These are phyloP conservation scores for Holotrichia oblita DNA, from an alignment of 1,140 invertebrate species.

Conservation along the genomic window DNA sequence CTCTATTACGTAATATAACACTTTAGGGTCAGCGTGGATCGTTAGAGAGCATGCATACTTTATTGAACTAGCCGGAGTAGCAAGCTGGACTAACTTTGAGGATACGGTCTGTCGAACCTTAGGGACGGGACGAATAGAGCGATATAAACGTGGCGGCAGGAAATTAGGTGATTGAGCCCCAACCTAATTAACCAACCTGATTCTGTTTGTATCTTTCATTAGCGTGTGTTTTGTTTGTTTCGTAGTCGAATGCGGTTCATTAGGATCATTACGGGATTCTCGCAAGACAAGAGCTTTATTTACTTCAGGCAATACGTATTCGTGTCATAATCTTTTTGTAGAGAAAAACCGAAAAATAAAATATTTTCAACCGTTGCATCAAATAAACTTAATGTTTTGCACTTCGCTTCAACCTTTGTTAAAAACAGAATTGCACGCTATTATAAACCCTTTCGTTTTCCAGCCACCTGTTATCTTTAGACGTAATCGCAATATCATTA, in stretches of 20 bases:
- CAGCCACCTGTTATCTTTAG: background rate
- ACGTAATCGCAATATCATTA: background rate
- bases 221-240: constrained; percentile 33
- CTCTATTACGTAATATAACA: constrained; percentile 8
- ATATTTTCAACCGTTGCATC: no score
- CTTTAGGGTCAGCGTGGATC: background rate
- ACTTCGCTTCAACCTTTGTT: no score
- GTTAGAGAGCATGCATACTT: constrained; percentile 30
- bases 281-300: background rate
- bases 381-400: no score
- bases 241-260: background rate
- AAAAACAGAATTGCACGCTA: no score
- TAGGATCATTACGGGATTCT: constrained; percentile 1
- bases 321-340: no score
- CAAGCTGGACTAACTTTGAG: background rate
- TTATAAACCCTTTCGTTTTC: no score
- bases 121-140: background rate
- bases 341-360: no score
- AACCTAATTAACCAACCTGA: constrained; percentile 34
- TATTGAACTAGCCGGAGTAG: constrained; percentile 27
- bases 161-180: constrained; percentile 36
- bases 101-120: constrained; percentile 27
- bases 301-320: no score
- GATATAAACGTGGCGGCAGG: constrained; percentile 32
- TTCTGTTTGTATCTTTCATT: constrained; percentile 35